Evolutionary conservation across 1,140 invertebrate species (phyloP), one percentile per base, ranked within the genome.

Genomic region (Megalonaias nervosa): DNA sequence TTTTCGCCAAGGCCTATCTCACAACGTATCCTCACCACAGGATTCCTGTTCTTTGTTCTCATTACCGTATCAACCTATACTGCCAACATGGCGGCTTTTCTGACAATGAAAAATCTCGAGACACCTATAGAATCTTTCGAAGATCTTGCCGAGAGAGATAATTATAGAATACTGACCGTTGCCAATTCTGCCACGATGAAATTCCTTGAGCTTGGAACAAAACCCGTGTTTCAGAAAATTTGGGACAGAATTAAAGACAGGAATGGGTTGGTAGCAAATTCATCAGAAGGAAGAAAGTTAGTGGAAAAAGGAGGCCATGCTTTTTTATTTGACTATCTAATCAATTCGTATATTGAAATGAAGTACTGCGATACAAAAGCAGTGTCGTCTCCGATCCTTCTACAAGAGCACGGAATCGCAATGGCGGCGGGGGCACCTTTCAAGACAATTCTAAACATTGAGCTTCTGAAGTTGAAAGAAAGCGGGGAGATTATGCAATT

Each of bases 41-140:
- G 87, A 16, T 89, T 87, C 71, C 82, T 84, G 12, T 89, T 89
- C 75, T 89, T 90, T 75, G 88, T 88, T 19, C 72, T 90, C 17
- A 89, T 90, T 48, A 86, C 87, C 13, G 86, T 90, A 14, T 87
- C 86, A 14, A 89, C 86, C 5, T 90, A 90, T 60, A 90, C 89
- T 9, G 89, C 88, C 38, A 90, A 90, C 75, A 86, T 90, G 85
- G 89, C 89, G 0, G 89, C 88, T 61, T 90, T 90, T 72, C 76
- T 90, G 55, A 90, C 89, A 21, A 88, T 85, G 23, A 86, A 85
- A 77, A 86, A 85, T 75, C 70, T 88, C 55, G 85, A 84, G 67
- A 74, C 86, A 19, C 85, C 88, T 9, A 79, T 89, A 26, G 79
- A 86, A 21, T 84, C 85, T n/a, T 83, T 88, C 31, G 87, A 89